Evolutionary conservation across 2,888 invertebrate species (phyloP), one percentile per base, ranked within the genome.

Genomic region (Drosophila macrospina): DNA sequence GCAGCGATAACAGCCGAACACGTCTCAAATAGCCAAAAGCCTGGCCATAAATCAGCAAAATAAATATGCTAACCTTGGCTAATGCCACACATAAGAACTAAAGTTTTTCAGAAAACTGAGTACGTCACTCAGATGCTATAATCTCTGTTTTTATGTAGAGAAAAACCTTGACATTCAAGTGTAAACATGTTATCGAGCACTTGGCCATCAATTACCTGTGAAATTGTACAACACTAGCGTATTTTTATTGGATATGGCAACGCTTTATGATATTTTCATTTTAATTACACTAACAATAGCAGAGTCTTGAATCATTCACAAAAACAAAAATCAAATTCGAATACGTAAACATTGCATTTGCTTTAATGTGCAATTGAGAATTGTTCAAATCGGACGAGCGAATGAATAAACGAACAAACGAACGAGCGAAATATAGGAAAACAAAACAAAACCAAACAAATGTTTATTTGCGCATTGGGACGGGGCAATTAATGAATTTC

Each of bases 401-500:
- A 45, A 16, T 10, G 61, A 68, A 42, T 41, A 39, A 56, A n/a
- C n/a, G n/a, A n/a, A n/a, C n/a, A n/a, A n/a, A 16, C 57, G 60
- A 57, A 42, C 42, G 45, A 73, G 45, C 48, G 47, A 57, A 77
- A 54, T n/a, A 26, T 34, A 52, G 55, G 7, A 32, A 39, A 59
- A 39, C 37, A 28, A 62, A 65, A 57, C 28, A 42, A 51, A 52
- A 59, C 50, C 42, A 76, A 76, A 64, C 50, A 76, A 76, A 64
- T 84, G 73, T 85, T 85, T 82, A 86, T 82, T 83, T 85, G 78
- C 77, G 66, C 62, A 71, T 70, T 59, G 73, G 60, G 71, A 86
- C 72, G 73, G 54, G 74, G 69, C 80, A 83, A 87, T 85, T 82
- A 87, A 87, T 74, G 67, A 69, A 70, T 69, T 78, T 81, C 85